Evolutionary conservation across 2,113 vertebrate species (phyloP).

Genomic region (Nothocercus nigrocapillus): DNA sequence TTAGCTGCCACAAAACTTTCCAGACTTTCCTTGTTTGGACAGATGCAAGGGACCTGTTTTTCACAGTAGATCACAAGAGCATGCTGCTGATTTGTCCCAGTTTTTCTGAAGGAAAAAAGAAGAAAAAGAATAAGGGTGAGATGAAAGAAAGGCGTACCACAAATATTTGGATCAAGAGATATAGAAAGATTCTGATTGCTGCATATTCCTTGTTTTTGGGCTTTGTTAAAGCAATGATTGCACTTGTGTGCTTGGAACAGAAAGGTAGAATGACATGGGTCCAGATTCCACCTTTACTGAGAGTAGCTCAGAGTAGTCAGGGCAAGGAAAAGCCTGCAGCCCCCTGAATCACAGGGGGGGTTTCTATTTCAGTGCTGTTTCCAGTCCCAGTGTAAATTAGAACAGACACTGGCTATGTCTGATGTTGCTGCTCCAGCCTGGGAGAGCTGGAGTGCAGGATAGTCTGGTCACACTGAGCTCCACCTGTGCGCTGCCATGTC

Average conservation of each 20-base stretch:
- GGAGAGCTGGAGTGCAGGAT: background rate
- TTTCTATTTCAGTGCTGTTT: background rate
- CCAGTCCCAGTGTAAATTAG: background rate
- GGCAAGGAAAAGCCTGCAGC: background rate
- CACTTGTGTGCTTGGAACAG: background rate
- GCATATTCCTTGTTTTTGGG: background rate
- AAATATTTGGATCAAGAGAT: background rate
- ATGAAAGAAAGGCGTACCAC: background rate
- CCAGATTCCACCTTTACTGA: background rate
- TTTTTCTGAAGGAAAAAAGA: background rate
- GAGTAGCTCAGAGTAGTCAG: background rate
- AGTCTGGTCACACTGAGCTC: background rate
- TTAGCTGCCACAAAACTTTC: background rate
- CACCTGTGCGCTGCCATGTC: accelerated
- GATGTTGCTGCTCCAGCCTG: background rate
- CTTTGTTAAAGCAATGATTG: background rate
- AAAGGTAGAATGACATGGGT: background rate
- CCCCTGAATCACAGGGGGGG: background rate
- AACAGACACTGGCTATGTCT: background rate
- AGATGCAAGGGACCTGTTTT: background rate
- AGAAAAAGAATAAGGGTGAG: background rate
- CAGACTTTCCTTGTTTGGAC: background rate
- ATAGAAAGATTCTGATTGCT: background rate
- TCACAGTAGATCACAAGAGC: background rate
- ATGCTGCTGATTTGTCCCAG: background rate